Conservation (phyloP, 2,113 vertebrate species). For the Charina bottae region DNA sequence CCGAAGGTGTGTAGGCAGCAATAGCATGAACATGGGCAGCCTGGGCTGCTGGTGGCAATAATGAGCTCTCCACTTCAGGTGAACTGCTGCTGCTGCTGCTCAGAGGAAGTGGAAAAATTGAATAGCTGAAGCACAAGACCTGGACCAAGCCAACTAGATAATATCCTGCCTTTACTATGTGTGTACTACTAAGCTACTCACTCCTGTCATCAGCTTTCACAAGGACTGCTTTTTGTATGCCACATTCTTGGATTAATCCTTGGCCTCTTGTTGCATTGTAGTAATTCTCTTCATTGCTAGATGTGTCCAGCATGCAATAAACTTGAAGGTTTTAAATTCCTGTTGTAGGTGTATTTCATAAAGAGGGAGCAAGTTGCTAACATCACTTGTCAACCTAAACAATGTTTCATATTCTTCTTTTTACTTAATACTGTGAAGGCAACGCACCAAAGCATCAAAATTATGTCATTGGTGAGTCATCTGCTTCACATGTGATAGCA, state of each 20-base stretch:
- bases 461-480: neutral
- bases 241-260: neutral
- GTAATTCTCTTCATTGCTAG: neutral
- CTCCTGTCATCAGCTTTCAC: neutral
- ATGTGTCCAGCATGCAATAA: neutral
- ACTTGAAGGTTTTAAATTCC: neutral
- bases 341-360: neutral
- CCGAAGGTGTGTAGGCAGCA: neutral
- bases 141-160: neutral
- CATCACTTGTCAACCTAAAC: neutral
- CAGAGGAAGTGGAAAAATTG: neutral
- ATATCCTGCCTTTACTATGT: neutral
- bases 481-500: neutral
- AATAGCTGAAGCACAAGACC: neutral
- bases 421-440: neutral
- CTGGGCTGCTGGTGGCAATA: neutral
- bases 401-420: neutral
- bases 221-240: neutral
- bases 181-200: neutral
- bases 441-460: neutral
- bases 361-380: neutral
- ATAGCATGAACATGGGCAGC: neutral
- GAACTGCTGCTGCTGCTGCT: neutral
- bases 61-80: neutral
- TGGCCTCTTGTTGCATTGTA: neutral